phyloP scores from a whole-genome alignment of 2,113 vertebrate genomes.

The Tylochromis polylepis region DNA sequence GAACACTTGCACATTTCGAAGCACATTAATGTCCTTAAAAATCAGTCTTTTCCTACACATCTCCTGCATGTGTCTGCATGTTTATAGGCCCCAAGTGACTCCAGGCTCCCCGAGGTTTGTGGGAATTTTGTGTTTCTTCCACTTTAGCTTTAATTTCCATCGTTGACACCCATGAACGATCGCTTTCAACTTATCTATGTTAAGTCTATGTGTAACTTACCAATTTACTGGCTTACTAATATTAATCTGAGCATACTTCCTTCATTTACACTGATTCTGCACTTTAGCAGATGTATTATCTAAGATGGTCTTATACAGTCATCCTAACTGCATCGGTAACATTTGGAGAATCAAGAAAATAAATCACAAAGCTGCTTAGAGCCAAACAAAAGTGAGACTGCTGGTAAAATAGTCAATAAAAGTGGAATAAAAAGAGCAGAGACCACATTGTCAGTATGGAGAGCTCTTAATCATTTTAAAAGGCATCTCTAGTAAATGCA shows the following conservation, averaged over 20 bases:
- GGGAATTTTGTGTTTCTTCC: neutral
- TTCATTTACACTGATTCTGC: neutral
- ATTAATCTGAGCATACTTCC: neutral
- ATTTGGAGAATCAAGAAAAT: neutral
- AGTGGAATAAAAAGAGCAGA: neutral
- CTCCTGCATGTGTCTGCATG: neutral
- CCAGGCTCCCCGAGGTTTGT: neutral
- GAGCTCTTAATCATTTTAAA: neutral
- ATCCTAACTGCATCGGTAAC: neutral
- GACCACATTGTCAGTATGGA: neutral
- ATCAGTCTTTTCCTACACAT: neutral
- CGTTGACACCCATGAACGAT: neutral
- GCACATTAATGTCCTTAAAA: neutral
- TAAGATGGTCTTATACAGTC: neutral
- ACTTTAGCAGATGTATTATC: neutral
- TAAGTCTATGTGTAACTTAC: too few relatives aligned
- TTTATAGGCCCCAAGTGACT: neutral
- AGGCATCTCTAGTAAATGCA: neutral
- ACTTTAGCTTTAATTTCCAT: neutral
- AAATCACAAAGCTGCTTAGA: neutral
- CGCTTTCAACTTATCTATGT: neutral
- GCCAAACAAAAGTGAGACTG: neutral
- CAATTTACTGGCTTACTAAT: neutral
- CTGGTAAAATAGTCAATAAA: neutral
- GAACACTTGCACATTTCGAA: neutral